phyloP scores from a whole-genome alignment of 2,888 invertebrate species.

The Stenichneumon culpator region DNA sequence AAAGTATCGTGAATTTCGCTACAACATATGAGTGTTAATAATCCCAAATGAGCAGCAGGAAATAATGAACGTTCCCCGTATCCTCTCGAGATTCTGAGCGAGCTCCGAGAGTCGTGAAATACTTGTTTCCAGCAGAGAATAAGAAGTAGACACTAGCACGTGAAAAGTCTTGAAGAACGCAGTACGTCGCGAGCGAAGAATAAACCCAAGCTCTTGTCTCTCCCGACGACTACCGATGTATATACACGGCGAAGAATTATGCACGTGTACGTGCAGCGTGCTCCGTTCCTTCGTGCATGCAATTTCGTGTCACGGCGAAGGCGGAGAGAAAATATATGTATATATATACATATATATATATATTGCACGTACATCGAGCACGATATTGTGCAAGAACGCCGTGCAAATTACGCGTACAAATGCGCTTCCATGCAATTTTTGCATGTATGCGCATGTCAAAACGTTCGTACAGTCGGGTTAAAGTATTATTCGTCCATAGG shows the following conservation, averaged over 20 bases:
- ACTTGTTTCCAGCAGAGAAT: constrained; percentile 12
- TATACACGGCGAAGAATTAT: background rate
- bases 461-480: background rate
- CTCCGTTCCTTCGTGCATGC: constrained; percentile 2
- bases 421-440: background rate
- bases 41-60: constrained; percentile 14
- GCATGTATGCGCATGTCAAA: background rate
- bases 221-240: constrained; percentile 11
- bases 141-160: constrained; percentile 24
- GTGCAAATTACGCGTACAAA: constrained; percentile 33
- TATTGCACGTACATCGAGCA: constrained; percentile 27
- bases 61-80: constrained; percentile 42
- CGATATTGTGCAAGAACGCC: constrained; percentile 44
- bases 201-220: constrained; percentile 39
- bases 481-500: constrained; percentile 8
- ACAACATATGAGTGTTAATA: too few species aligned
- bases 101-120: constrained; percentile 11
- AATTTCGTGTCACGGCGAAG: constrained; percentile 12
- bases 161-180: constrained; percentile 45
- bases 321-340: background rate
- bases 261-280: constrained; percentile 15
- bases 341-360: background rate
- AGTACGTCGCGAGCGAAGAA: constrained; percentile 51
- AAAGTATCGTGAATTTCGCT: too few species aligned
- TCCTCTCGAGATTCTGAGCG: constrained; percentile 41